Base-by-base conservation (phyloP, 1,140 invertebrate species). In the Nephila pilipes region DNA sequence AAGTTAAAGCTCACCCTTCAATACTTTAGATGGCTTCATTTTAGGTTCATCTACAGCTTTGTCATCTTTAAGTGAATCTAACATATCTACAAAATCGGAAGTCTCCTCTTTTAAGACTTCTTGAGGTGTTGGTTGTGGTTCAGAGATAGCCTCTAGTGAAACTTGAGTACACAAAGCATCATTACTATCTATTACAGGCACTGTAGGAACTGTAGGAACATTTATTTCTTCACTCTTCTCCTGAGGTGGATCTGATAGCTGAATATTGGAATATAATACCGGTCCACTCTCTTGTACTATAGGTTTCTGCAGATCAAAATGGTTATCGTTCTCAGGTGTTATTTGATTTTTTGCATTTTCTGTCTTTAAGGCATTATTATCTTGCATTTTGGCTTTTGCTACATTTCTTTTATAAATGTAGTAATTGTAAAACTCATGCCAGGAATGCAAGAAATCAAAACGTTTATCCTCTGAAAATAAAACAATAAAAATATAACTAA, bases 361-460 rank as follows among this genome's bases (percentile, higher is more conserved):
- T 14, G 69, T 0, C 20, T 6, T 22, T 58, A 55, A 16, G 29
- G 80, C 12, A 22, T 38, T 46, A 20, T 20, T 25, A 29, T 18
- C 16, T n/a, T 25, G 18, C 29, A 63, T 55, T 36, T 32, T 36
- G 22, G 38, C 38, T 83, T 92, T 92, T 8, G 25, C 38, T 29
- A 63, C 16, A 29, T 94, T n/a, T 63, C 80, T 94, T 69, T 95
- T 95, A 18, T 94, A 90, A 38, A 94, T 96, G 94, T 98, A 99
- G 95, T 98, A 98, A 0, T 96, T 95, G 95, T 98, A 96, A 95
- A 97, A 98, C 79, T 97, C 96, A 95, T 98, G 97, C 0, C 96
- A 96, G 0, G 97, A 95, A 85, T 98, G 96, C 0, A 98, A 95
- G 95, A 98, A 98, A 25, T 97, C 97, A 95, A 98, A 99, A 46